Evolutionary conservation across 2,888 invertebrate species (phyloP), one percentile per base, ranked within the genome.

Genomic region (Eutolmus rufibarbis): DNA sequence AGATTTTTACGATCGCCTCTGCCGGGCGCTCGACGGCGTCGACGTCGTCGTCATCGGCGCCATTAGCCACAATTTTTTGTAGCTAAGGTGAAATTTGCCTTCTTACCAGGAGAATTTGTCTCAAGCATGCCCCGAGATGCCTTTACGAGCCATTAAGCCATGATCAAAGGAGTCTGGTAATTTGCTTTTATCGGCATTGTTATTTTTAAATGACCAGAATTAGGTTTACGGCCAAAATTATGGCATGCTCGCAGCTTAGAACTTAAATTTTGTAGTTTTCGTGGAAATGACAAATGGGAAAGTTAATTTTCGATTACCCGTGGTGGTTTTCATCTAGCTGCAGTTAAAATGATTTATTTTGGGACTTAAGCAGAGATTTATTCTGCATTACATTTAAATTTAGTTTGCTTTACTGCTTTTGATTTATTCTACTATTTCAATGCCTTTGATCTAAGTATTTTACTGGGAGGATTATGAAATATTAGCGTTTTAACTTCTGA

Each of bases 121-220:
- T 77, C 40, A 19, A 14, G 4, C 37, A 19, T 77, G 77, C 19
- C 7, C 77, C n/a, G 19, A 34, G 76, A 16, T n/a, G 19, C 19
- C 37, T 77, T 77, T 77, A 40, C 40, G 40, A 77, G 19, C 19
- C 37, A 77, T 77, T 77, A 31, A 77, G 37, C 19, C 37, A 37
- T 77, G 37, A 77, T 77, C 40, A 77, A 77, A 77, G 76, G 76
- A 76, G 76, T 31, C 34, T 76, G 76, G 37, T 40, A 76, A 40
- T 37, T 37, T 37, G n/a, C 66, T 66, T 76, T 34, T 76, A 76
- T 76, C 37, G 76, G 40, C 34, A n/a, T 76, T 76, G 76, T 34
- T 76, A 76, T 40, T 66, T 66, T 66, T 66, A 66, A 66, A 66
- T 23, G 66, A 19, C 66, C 66, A 66, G 66, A 66, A 66, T 37